Evolutionary conservation across 2,797 vertebrate species (phyloP).

Genomic region (Notoglanidium macrostoma): DNA sequence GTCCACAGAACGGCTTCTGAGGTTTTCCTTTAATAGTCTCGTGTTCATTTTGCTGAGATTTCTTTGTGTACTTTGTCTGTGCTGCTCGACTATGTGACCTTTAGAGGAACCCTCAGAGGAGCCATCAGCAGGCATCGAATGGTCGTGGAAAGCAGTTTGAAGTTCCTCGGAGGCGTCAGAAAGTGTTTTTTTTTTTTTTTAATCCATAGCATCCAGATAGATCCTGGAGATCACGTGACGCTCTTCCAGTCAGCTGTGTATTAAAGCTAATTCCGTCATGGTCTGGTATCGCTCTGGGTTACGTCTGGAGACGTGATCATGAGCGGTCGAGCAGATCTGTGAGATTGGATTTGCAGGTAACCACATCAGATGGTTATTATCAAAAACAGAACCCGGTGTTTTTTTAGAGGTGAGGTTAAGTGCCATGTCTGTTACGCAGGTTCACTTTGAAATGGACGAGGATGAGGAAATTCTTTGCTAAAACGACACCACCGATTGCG

Average conservation of each 20-base stretch:
- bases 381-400: neutral
- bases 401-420: neutral
- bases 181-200: neutral
- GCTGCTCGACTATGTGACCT: slow-evolving; percentile 45
- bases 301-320: slow-evolving; percentile 14
- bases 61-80: neutral
- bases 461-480: neutral
- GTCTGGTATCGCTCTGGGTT: slow-evolving; percentile 9
- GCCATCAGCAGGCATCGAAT: slow-evolving; percentile 11
- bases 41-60: neutral
- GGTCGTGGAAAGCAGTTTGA: slow-evolving; percentile 31
- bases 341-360: neutral
- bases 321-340: neutral
- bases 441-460: neutral
- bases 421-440: neutral
- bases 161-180: slow-evolving; percentile 11
- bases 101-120: slow-evolving; percentile 52
- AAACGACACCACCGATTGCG: neutral
- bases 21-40: neutral
- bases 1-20: neutral
- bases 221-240: slow-evolving; percentile 8
- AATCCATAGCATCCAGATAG: neutral
- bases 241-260: neutral
- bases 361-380: neutral
- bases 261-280: slow-evolving; percentile 20